Percentiles rank a stretch among this genome's conserved stretches.
phyloP scores from a whole-genome alignment of 2,888 invertebrate species.

The Zelleria hepariella region DNA sequence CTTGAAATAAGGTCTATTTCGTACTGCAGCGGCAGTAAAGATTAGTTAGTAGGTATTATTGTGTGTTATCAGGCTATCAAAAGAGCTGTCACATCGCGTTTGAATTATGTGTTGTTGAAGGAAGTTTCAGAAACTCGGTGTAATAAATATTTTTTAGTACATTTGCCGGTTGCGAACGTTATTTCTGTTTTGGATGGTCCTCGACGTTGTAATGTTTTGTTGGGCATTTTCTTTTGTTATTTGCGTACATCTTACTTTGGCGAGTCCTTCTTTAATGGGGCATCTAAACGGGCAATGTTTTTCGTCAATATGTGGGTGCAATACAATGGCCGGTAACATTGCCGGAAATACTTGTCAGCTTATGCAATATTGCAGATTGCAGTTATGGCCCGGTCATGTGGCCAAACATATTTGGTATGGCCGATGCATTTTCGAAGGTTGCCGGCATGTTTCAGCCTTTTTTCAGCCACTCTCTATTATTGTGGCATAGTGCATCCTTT shows the following conservation, averaged over 20 bases:
- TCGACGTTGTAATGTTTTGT: neutral
- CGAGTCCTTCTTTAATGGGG: too few species aligned
- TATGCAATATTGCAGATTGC: too few species aligned
- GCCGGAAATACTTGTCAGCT: too few species aligned
- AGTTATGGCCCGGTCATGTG: too few species aligned
- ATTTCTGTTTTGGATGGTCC: slow-evolving; percentile 10
- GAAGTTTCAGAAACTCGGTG: neutral
- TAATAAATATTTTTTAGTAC: slow-evolving; percentile 5
- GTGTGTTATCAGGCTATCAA: slow-evolving; percentile 3
- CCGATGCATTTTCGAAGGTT: too few species aligned
- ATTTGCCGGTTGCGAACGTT: slow-evolving; percentile 3
- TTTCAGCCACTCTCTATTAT: too few species aligned
- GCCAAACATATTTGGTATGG: too few species aligned
- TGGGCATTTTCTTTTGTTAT: neutral
- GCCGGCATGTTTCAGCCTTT: too few species aligned
- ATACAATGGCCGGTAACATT: too few species aligned
- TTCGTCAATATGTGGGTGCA: too few species aligned
- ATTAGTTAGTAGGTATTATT: neutral
- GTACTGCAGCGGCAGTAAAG: neutral
- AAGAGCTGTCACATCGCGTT: slow-evolving; percentile 4
- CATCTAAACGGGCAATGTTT: too few species aligned
- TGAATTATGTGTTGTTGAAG: slow-evolving; percentile 5
- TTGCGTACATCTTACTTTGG: neutral
- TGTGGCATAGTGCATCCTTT: too few species aligned
- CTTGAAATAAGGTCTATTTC: neutral